Evolutionary conservation across 2,113 vertebrate genomes (phyloP).

Genomic region (Pipra filicauda): DNA sequence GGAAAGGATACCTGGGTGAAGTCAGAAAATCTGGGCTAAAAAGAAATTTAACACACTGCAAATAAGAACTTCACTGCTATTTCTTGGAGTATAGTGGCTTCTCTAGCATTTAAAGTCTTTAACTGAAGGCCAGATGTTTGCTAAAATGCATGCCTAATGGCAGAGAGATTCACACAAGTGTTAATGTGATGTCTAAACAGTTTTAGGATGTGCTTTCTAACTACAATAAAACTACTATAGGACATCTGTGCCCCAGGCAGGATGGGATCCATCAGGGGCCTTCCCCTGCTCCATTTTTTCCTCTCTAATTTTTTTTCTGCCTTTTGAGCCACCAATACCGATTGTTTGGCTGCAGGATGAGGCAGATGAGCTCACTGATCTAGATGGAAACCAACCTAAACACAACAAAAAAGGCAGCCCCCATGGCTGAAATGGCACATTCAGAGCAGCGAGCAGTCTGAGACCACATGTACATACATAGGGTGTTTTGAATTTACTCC

Average conservation of each 20-base stretch:
- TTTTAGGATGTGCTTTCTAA: not conserved
- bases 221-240: not conserved
- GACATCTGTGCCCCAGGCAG: not conserved
- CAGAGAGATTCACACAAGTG: not conserved
- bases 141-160: not conserved
- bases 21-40: not conserved
- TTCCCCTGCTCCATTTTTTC: not conserved
- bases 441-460: not conserved
- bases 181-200: not conserved
- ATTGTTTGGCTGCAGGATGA: not conserved
- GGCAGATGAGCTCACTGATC: not conserved
- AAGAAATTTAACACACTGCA: not conserved
- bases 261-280: not conserved
- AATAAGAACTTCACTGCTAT: not conserved
- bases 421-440: not conserved
- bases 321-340: not conserved
- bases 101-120: not conserved
- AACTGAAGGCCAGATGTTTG: not conserved
- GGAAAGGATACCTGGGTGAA: not conserved
- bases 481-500: not conserved
- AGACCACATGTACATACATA: not conserved
- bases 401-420: fast-evolving
- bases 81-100: not conserved
- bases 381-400: not conserved
- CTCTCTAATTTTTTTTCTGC: not conserved